A percentile compares a stretch with the other conserved stretches of the same genome.
phyloP scores from a whole-genome alignment of 2,888 invertebrate species.

The Venustoraphidia nigricollis region DNA sequence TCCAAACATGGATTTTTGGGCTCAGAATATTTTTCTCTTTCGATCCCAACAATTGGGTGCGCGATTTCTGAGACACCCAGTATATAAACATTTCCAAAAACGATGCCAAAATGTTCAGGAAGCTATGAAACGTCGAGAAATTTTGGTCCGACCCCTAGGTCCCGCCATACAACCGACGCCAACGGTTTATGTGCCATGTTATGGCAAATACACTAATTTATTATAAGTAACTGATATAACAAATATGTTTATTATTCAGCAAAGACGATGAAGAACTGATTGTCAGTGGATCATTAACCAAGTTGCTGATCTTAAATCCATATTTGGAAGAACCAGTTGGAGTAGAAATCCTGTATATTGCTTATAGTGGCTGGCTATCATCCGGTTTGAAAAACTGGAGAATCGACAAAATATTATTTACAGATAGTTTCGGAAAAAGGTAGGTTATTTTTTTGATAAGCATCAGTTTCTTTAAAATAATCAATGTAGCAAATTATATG shows the following conservation, averaged over 20 bases:
- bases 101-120: too few species aligned
- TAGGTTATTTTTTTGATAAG: conserved; percentile 21
- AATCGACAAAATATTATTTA: conserved; percentile 67
- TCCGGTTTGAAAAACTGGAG: conserved; percentile 67
- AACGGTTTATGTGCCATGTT: not conserved
- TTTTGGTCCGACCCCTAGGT: too few species aligned
- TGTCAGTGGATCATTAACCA: conserved; percentile 56
- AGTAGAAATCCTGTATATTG: conserved; percentile 66
- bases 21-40: too few species aligned
- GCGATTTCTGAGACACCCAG: too few species aligned
- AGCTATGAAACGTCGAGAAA: too few species aligned
- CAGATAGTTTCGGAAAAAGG: conserved; percentile 74
- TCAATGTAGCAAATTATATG: too few species aligned
- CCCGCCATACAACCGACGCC: not conserved
- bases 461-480: too few species aligned
- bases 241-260: conserved; percentile 28
- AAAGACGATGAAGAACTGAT: conserved; percentile 64
- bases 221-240: not conserved
- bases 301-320: conserved; percentile 80
- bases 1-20: too few species aligned
- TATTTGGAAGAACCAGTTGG: conserved; percentile 58
- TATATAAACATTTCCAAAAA: too few species aligned
- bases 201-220: not conserved
- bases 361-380: conserved; percentile 82
- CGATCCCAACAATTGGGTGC: too few species aligned